Evolutionary conservation across 2,797 vertebrate genomes (phyloP).

Genomic region (Hozukius guyotensis): DNA sequence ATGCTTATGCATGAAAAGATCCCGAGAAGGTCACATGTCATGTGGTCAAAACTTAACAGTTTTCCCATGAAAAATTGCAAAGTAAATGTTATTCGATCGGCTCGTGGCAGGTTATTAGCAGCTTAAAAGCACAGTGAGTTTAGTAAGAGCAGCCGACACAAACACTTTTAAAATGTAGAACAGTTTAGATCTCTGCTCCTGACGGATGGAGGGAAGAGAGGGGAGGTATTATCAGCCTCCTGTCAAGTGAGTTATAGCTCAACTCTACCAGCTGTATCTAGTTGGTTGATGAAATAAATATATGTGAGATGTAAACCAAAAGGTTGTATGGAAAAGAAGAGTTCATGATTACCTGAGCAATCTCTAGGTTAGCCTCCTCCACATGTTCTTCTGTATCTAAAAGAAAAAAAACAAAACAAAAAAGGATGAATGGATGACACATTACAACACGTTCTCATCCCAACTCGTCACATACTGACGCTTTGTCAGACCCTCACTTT

Average conservation of each 20-base stretch:
- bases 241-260: not conserved
- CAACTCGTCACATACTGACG: no score
- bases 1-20: not conserved
- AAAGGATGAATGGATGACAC: accelerated
- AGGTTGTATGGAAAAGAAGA: not conserved
- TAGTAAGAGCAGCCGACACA: no score
- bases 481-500: no score
- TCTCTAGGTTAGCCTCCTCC: conserved; percentile 66
- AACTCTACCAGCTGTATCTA: not conserved
- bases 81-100: not conserved
- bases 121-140: not conserved
- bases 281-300: not conserved
- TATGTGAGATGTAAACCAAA: no score
- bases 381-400: conserved; percentile 59
- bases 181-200: not conserved
- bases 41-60: not conserved
- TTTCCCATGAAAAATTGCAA: not conserved
- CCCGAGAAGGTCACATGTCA: not conserved
- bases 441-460: no score
- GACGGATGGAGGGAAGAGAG: not conserved
- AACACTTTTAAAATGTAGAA: no score
- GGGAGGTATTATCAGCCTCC: not conserved
- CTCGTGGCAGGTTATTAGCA: no score
- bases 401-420: not conserved
- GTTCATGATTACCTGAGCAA: conserved; percentile 71